Evolutionary conservation across 2,113 vertebrate genomes (phyloP).

Genomic region (Hylia prasina): DNA sequence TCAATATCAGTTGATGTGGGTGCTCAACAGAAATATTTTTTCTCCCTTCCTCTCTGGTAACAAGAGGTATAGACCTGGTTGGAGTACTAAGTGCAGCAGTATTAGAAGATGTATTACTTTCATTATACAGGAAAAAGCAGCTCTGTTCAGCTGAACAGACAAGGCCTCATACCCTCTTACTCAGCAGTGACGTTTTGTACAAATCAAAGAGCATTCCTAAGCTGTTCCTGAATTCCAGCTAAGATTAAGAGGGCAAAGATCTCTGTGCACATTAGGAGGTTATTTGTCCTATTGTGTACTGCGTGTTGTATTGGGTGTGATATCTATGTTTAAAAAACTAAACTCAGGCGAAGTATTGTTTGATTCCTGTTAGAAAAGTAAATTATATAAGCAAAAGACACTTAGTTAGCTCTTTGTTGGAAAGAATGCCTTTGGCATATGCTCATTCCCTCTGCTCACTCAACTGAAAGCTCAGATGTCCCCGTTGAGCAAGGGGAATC

Average conservation of each 20-base stretch:
- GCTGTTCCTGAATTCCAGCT: constrained; percentile 27
- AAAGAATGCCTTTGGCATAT: neutral
- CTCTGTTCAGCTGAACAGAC: neutral
- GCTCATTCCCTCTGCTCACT: neutral
- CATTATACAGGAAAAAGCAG: neutral
- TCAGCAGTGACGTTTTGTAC: neutral
- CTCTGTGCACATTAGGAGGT: neutral
- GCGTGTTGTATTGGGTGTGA: neutral
- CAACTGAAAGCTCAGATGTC: neutral
- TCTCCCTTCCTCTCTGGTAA: neutral
- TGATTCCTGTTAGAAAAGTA: neutral
- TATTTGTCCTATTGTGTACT: neutral
- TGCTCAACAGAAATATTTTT: neutral
- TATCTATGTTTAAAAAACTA: neutral
- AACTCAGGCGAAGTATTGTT: neutral
- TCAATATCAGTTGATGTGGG: neutral
- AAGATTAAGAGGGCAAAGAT: constrained; percentile 55
- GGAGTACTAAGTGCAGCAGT: neutral
- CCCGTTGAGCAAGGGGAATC: neutral
- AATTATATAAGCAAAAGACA: neutral
- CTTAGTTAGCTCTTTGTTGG: neutral
- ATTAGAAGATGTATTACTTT: neutral
- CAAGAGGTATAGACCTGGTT: neutral
- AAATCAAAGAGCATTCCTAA: constrained; percentile 5
- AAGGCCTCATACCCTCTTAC: neutral